Conservation (phyloP, 2,113 vertebrate species). For the Apistogramma diplotaenia region DNA sequence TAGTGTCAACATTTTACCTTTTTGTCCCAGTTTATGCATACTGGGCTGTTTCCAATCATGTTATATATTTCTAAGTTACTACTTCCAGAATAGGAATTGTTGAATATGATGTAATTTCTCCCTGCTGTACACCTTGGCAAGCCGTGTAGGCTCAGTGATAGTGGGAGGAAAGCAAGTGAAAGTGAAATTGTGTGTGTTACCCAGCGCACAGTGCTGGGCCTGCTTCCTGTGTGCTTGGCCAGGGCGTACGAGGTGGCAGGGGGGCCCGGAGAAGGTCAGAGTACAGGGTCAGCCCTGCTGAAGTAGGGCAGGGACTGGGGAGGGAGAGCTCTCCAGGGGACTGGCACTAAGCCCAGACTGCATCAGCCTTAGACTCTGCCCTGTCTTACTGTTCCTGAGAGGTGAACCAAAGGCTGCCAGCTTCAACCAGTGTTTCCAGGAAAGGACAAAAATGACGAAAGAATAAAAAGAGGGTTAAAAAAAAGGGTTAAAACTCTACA, state of each 20-base stretch:
- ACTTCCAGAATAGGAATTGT: slow-evolving; percentile 31
- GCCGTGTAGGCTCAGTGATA: neutral
- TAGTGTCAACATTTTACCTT: slow-evolving; percentile 50
- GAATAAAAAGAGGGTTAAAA: neutral
- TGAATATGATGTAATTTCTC: slow-evolving; percentile 44
- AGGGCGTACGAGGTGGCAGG: slow-evolving; percentile 25
- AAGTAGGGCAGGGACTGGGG: slow-evolving; percentile 20
- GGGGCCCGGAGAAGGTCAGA: slow-evolving; percentile 43
- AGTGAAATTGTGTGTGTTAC: slow-evolving; percentile 14
- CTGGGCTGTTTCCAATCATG: slow-evolving; percentile 36
- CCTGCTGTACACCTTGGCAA: neutral
- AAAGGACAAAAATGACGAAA: neutral
- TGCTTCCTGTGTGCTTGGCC: slow-evolving; percentile 42
- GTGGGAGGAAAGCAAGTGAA: neutral
- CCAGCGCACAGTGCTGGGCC: slow-evolving; percentile 8
- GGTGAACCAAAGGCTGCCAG: slow-evolving; percentile 7
- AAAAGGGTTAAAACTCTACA: neutral
- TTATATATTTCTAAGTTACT: slow-evolving; percentile 25
- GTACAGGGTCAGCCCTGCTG: slow-evolving; percentile 35
- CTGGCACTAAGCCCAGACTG: slow-evolving; percentile 49
- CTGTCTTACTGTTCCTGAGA: slow-evolving; percentile 7
- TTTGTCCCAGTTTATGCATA: slow-evolving; percentile 54
- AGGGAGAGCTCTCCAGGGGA: slow-evolving; percentile 52
- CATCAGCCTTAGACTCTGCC: slow-evolving; percentile 19
- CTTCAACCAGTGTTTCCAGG: neutral